These are phyloP conservation scores for Ibidorhyncha struthersii DNA, from an alignment of 2,113 vertebrate species.

Conservation along the genomic window DNA sequence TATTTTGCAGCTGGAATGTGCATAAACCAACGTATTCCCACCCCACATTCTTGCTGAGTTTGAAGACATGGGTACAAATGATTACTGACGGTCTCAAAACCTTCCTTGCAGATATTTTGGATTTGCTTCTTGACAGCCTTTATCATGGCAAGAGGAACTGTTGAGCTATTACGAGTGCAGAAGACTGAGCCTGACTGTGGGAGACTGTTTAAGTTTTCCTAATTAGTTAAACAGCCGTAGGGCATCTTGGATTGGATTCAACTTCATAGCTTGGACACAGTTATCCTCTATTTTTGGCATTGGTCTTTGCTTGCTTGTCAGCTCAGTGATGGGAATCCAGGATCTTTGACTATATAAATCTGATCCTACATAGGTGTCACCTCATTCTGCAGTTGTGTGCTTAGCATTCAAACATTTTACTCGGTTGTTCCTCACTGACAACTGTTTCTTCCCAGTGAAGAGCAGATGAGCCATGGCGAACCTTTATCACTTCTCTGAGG, in stretches of 20 bases:
- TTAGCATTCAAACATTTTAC: neutral
- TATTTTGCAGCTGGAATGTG: constrained; percentile 47
- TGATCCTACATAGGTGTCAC: constrained; percentile 17
- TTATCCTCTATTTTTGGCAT: constrained; percentile 27
- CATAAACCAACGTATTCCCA: neutral
- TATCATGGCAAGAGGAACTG: constrained; percentile 9
- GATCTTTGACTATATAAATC: neutral
- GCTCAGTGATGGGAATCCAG: constrained; percentile 9
- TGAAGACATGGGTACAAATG: neutral
- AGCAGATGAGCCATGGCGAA: neutral
- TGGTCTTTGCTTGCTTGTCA: constrained; percentile 29
- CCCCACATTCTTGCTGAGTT: constrained; percentile 3
- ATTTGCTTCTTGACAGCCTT: constrained; percentile 37
- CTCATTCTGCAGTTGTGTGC: neutral
- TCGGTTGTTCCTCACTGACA: neutral
- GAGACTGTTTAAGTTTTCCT: constrained; percentile 31
- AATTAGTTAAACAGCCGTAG: constrained; percentile 34
- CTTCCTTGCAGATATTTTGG: neutral
- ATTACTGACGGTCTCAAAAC: constrained; percentile 22
- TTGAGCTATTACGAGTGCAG: neutral
- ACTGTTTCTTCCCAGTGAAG: neutral
- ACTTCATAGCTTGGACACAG: constrained; percentile 21
- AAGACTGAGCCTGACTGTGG: constrained; percentile 14
- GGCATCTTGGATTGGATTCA: constrained; percentile 45
- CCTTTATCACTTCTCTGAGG: neutral